Conservation (phyloP, 1,140 invertebrate species). For the Battus philenor region DNA sequence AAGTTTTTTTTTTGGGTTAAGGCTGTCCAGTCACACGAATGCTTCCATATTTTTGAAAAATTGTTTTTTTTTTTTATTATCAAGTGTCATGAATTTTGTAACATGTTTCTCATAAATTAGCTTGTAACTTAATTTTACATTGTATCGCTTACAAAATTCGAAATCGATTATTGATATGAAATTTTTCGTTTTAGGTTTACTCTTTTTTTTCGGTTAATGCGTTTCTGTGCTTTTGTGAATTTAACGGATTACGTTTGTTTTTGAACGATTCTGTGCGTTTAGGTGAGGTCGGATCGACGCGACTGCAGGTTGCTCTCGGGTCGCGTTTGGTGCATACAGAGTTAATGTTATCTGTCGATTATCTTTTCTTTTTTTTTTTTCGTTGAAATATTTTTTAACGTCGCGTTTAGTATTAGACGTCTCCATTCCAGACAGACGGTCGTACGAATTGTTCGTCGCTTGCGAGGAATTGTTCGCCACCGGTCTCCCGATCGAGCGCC, state of each 20-base stretch:
- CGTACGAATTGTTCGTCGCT: slow-evolving; percentile 14
- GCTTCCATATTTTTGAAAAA: slow-evolving; percentile 56
- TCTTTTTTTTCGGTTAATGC: slow-evolving; percentile 18
- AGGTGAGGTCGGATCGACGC: slow-evolving; percentile 1
- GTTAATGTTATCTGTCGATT: too few relatives aligned
- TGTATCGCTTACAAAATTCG: slow-evolving; percentile 43
- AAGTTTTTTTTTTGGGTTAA: slow-evolving; percentile 39
- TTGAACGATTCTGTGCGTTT: not conserved
- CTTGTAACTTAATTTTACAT: slow-evolving; percentile 58
- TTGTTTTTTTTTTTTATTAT: slow-evolving; percentile 30
- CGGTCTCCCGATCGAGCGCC: slow-evolving; percentile 37
- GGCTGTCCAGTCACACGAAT: slow-evolving; percentile 52
- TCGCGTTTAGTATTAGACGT: slow-evolving; percentile 34
- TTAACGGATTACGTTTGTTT: slow-evolving; percentile 19
- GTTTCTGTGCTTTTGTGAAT: slow-evolving; percentile 21
- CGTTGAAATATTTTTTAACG: slow-evolving; percentile 23
- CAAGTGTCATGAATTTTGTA: slow-evolving; percentile 62
- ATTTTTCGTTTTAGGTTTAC: slow-evolving; percentile 20
- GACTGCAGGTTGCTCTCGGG: slow-evolving; percentile 62
- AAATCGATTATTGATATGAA: slow-evolving; percentile 17
- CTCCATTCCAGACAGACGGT: slow-evolving; percentile 45
- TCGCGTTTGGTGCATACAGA: too few relatives aligned
- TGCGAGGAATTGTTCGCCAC: slow-evolving; percentile 43
- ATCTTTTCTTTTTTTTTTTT: too few relatives aligned
- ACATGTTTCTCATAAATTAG: slow-evolving; percentile 61